Conservation (phyloP, 2,113 vertebrate genomes). For the Gorsachius goisagi region DNA sequence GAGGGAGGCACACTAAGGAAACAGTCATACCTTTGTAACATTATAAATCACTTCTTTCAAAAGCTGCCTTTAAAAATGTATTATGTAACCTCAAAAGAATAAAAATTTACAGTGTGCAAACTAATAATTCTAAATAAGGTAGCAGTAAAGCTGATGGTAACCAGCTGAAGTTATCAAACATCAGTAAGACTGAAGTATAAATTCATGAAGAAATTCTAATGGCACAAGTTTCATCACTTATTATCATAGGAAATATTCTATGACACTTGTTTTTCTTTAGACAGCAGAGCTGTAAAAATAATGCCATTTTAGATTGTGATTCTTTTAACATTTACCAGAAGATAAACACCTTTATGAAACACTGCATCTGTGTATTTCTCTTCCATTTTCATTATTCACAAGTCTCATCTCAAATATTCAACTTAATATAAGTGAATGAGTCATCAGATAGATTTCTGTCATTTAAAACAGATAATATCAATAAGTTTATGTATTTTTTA, state of each 20-base stretch:
- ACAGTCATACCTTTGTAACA: neutral
- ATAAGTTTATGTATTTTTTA: neutral
- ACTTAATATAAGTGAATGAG: neutral
- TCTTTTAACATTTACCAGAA: neutral
- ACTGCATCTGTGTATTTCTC: neutral
- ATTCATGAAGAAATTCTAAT: neutral
- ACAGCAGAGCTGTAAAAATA: neutral
- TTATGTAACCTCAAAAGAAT: neutral
- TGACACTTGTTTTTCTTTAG: neutral
- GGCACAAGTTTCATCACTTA: neutral
- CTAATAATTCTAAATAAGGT: neutral
- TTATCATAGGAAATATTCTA: neutral
- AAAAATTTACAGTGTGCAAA: constrained; percentile 2
- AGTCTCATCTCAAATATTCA: neutral
- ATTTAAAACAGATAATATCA: neutral
- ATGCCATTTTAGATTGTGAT: neutral
- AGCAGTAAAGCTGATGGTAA: neutral
- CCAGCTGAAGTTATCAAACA: neutral
- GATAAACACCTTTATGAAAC: neutral
- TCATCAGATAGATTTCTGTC: neutral
- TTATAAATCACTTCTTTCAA: neutral
- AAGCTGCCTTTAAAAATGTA: neutral
- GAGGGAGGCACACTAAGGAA: neutral
- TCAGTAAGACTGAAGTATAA: neutral
- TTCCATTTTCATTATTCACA: neutral